Conservation (phyloP, 2,797 vertebrate genomes). For the Melanotaenia nigrans region DNA sequence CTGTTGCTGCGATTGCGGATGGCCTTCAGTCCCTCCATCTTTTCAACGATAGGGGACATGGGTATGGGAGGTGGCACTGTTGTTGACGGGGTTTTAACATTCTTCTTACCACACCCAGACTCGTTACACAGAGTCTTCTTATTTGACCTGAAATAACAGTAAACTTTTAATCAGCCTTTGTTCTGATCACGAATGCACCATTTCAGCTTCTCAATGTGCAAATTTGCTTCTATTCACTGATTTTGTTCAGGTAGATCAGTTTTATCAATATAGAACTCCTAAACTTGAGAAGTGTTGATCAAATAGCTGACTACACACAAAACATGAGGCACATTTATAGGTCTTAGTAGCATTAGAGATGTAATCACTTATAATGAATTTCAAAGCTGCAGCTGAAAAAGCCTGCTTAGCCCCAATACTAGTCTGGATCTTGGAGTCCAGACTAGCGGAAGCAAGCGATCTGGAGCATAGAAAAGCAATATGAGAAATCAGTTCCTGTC, state of each 20-base stretch:
- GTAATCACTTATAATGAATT: neutral
- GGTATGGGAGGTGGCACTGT: conserved; percentile 75
- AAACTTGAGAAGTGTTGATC: no score
- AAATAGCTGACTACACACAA: no score
- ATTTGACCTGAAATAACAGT: conserved; percentile 64
- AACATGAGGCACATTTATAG: no score
- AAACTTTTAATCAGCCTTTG: neutral
- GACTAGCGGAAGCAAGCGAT: no score
- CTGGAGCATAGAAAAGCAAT: no score
- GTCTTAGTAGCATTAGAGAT: no score
- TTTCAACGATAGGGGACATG: conserved; percentile 82
- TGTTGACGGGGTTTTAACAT: conserved; percentile 50
- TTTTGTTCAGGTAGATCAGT: no score
- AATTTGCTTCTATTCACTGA: no score
- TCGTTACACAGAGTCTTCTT: conserved; percentile 55
- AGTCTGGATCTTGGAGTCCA: no score
- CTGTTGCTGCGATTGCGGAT: conserved; percentile 80
- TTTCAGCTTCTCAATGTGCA: no score
- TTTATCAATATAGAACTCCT: no score
- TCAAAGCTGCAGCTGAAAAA: neutral
- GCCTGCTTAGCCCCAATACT: neutral
- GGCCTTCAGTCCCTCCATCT: conserved; percentile 85
- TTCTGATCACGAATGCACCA: neutral
- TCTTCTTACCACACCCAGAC: conserved; percentile 69
- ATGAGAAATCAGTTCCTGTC: no score